Evolutionary conservation across 1,140 invertebrate species (phyloP).

Genomic region (Sycophila sp.): DNA sequence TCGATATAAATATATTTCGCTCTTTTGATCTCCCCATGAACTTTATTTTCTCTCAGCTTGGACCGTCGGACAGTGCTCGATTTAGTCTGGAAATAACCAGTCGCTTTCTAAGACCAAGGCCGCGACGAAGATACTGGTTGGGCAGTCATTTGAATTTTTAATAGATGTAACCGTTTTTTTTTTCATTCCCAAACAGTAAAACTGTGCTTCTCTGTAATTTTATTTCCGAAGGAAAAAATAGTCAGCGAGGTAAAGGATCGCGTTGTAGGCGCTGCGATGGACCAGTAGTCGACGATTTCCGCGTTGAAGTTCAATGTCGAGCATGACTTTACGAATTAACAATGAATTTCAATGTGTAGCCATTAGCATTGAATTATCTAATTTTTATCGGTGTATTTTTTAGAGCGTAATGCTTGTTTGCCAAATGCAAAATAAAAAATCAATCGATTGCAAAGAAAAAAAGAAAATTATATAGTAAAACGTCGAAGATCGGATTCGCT

Average conservation of each 20-base stretch:
- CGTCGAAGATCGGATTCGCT: not conserved
- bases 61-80: conserved; percentile 40
- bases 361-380: no score
- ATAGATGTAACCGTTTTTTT: no score
- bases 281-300: not conserved
- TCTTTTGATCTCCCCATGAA: conserved; percentile 37
- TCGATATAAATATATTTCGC: conserved; percentile 26
- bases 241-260: not conserved
- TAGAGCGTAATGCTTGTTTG: not conserved
- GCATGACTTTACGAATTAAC: not conserved
- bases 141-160: no score
- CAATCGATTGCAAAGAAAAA: not conserved
- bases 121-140: no score
- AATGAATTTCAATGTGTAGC: not conserved
- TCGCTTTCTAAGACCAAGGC: no score
- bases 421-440: not conserved
- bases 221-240: not conserved
- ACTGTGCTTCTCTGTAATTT: no score
- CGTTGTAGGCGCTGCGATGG: not conserved
- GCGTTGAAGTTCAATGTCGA: not conserved
- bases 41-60: no score
- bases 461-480: not conserved
- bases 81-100: no score
- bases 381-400: no score
- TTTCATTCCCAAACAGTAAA: no score